Percentiles rank a stretch among this genome's conserved stretches.
These are phyloP conservation scores for Plectropomus leopardus DNA, from an alignment of 2,113 vertebrate species.

Conservation along the genomic window DNA sequence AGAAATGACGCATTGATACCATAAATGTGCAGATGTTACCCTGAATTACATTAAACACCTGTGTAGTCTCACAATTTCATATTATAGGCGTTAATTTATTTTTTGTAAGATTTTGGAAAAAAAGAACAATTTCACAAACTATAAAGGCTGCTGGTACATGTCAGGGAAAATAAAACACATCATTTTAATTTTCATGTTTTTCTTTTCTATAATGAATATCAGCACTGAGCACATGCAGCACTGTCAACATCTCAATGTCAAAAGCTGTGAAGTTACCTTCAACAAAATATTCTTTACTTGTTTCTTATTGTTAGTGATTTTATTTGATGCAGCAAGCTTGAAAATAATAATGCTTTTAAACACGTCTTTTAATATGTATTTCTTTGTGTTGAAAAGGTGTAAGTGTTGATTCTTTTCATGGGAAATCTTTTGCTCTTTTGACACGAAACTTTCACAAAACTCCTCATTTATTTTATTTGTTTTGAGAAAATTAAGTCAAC, in stretches of 20 bases:
- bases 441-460: not conserved
- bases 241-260: not conserved
- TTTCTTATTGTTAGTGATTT: not conserved
- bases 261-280: not conserved
- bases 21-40: conserved; percentile 3
- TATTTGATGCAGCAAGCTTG: not conserved
- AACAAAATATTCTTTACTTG: not conserved
- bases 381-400: not conserved
- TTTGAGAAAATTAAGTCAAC: conserved; percentile 6
- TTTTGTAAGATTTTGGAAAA: not conserved
- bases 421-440: not conserved
- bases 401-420: not conserved
- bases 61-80: not conserved
- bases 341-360: no score
- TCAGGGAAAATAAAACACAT: not conserved
- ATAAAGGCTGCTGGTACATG: not conserved
- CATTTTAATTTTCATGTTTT: not conserved
- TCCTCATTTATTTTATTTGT: not conserved
- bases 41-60: not conserved
- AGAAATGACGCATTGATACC: not conserved
- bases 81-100: not conserved
- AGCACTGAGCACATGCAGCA: not conserved
- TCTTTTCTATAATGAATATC: not conserved
- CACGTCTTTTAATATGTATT: conserved; percentile 5
- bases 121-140: not conserved